Evolutionary conservation across 2,113 vertebrate genomes (phyloP), one percentile per base, ranked within the genome.

Genomic region (Meriones unguiculatus): DNA sequence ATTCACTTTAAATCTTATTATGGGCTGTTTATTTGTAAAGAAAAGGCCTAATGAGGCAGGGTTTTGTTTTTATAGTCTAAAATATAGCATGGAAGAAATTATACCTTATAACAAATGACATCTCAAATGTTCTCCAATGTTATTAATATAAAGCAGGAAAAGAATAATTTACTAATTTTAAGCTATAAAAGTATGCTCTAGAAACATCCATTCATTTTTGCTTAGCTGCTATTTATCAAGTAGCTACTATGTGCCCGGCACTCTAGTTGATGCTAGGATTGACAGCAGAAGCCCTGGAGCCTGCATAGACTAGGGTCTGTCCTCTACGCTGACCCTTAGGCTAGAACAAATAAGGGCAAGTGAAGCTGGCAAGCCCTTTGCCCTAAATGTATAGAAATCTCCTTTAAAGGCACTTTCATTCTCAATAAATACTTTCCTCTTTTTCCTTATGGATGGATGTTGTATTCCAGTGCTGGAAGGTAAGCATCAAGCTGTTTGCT

Each of bases 1-100:
- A 64, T 67, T 92, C 65, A 65, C 54, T 84, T 72, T 91, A 96
- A 95, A 94, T 67, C 59, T n/a, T 87, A 38, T 72, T 64, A 59
- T 4, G n/a, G 32, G 57, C 62, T 15, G 4, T 90, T 88, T 80
- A 41, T 78, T 75, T 93, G 41, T n/a, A 17, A 38, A 52, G 57
- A 32, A 78, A 84, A 90, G 50, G 13, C 7, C 2, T 41, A 64
- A 64, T 15, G 59, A 41, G 22, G n/a, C 22, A 64, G 32, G 17
- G 41, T 41, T 41, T 41, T 22, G 38, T 76, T 76, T 22, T 41
- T 41, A 62, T 38, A 1, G 59, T 11, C 32, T 35, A 65, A 85
- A 32, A 17, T 24, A 85, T 46, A 46, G 18, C 4, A 30, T 5
- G 46, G 38, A 65, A 85, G 59, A 85, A 41, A 85, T 65, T 46